Evolutionary conservation across 2,113 vertebrate species (phyloP).

Genomic region (Corydoras sp.): DNA sequence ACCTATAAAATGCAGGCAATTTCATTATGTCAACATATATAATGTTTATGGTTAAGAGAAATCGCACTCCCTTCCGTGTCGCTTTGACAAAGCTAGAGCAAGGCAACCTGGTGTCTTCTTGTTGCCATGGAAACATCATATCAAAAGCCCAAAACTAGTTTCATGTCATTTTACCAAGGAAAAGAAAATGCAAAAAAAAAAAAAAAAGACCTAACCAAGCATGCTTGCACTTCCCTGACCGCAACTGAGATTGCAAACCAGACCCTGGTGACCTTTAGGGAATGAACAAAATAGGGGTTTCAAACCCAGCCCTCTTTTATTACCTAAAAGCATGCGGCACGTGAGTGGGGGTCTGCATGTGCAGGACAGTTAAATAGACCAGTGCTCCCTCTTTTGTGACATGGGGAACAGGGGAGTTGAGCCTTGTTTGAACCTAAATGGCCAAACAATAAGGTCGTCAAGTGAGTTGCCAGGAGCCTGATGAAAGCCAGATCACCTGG

Average conservation of each 20-base stretch:
- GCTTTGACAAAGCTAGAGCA: not conserved
- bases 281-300: not conserved
- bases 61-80: conserved; percentile 4
- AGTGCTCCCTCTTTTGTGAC: conserved; percentile 4
- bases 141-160: conserved; percentile 31
- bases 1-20: not conserved
- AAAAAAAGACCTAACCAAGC: not conserved
- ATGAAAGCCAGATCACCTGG: conserved; percentile 70
- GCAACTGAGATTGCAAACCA: not conserved
- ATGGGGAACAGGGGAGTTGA: conserved; percentile 6
- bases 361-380: not conserved
- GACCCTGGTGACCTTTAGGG: not conserved
- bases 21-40: conserved; percentile 25
- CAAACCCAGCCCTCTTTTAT: not conserved
- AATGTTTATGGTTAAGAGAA: conserved; percentile 16
- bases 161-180: conserved; percentile 38
- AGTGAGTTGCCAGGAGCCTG: conserved; percentile 61
- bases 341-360: not conserved
- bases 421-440: conserved; percentile 57
- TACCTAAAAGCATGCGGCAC: not conserved
- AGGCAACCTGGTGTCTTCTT: conserved; percentile 18
- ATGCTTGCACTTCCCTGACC: not conserved
- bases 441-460: conserved; percentile 63
- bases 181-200: not conserved
- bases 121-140: conserved; percentile 31